Evolutionary conservation across 2,888 invertebrate genomes (phyloP).

Genomic region (Aphidoletes aphidimyza): DNA sequence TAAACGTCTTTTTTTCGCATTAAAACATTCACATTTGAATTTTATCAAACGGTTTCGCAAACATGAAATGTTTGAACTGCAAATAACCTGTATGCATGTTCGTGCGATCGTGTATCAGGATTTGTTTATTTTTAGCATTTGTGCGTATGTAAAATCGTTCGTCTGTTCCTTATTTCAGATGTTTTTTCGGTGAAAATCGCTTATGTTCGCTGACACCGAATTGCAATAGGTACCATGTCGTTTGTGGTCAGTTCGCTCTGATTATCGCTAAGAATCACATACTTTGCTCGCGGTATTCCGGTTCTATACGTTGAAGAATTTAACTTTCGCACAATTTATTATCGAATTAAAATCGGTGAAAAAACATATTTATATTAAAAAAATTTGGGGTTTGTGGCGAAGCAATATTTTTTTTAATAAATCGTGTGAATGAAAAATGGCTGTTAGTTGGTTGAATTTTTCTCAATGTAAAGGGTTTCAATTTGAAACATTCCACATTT

Average conservation of each 20-base stretch:
- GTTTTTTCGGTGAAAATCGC: not conserved
- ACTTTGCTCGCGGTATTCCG: not conserved
- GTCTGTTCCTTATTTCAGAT: slow-evolving; percentile 9
- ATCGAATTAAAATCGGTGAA: no score
- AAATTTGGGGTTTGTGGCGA: not conserved
- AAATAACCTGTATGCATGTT: slow-evolving; percentile 21
- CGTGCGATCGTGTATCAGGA: not conserved
- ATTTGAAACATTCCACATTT: no score
- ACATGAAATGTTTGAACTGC: not conserved
- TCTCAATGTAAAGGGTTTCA: no score
- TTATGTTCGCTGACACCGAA: not conserved
- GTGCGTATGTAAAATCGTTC: not conserved
- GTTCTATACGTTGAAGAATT: not conserved
- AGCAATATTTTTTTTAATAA: no score
- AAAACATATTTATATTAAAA: not conserved
- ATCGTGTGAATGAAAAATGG: no score
- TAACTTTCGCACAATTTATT: not conserved
- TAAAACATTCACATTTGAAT: not conserved
- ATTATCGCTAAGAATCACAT: not conserved
- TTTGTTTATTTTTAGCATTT: slow-evolving; percentile 26
- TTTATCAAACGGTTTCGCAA: not conserved
- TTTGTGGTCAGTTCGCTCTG: slow-evolving; percentile 8
- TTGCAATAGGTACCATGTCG: not conserved
- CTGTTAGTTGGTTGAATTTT: no score
- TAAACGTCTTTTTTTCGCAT: not conserved